Evolutionary conservation across 2,113 vertebrate species (phyloP), one percentile per base, ranked within the genome.

Genomic region (Petroica traversi): DNA sequence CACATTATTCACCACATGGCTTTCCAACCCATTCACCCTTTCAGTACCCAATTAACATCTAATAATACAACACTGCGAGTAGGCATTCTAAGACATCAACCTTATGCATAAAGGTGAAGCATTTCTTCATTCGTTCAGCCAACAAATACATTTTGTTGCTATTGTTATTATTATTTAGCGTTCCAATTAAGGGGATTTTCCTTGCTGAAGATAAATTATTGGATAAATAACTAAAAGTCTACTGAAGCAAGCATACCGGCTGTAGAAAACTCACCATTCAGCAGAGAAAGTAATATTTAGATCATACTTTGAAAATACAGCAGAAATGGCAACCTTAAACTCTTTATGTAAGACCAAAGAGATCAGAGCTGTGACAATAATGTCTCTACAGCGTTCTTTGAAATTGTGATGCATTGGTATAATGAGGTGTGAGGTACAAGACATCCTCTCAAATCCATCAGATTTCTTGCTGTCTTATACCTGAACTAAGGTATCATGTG

Each of bases 41-140:
- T 95, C 95, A 91, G 85, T 92, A 66, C 95, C 36, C 84, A 95
- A 76, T 95, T 92, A 92, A 76, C 71, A 73, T 36, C 89, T 38
- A 79, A 61, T 75, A 80, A 68, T 23, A 38, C n/a, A 78, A 63
- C 43, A 54, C 46, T 85, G 61, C 45, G 76, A 93, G 75, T 83
- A 93, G 80, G 79, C 51, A 51, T 66, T 84, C 51, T 31, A 61
- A 84, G 93, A 80, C 31, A 63, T 58, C 55, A 76, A 80, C 88
- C 86, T 72, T 72, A 75, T 23, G 49, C 49, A 61, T 16, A 38
- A 76, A 93, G 33, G 23, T 36, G 29, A 92, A 66, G 26, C 26
- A 51, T 12, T 51, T 76, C 38, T 28, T 88, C 17, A 28, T 83
- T 62, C 54, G 24, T 58, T 74, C 45, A 88, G 40, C 28, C 40